Base-by-base conservation (phyloP, 1,140 invertebrate species). In the Drosophila repleta region DNA sequence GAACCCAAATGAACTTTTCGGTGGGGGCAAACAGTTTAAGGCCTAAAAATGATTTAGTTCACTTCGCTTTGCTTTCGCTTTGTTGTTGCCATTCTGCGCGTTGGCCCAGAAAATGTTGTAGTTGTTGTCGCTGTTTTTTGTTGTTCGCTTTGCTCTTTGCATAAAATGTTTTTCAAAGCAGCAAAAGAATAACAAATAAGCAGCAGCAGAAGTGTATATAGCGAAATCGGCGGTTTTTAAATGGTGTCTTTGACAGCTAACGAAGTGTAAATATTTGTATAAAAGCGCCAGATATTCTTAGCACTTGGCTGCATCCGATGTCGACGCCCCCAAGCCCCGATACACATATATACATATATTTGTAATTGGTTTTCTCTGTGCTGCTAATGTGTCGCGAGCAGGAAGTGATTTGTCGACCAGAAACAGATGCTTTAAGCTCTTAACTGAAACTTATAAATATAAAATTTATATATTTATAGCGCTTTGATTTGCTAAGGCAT, bases 251-350 rank as follows among this genome's bases (percentile, higher is more conserved):
- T 85, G 80, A 73, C 81, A 80, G 76, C 56, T 80, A 85, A 84
- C 80, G 80, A 84, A 85, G 80, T 84, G 81, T 85, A 84, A 84
- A 84, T 84, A 85, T 84, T 85, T 85, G 45, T 74, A 69, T 52
- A 76, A 58, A 56, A 77, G 58, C 68, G 62, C 66, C 63, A 46
- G 74, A 82, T 82, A 81, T 71, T 45, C 68, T 65, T 51, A 65
- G 68, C 68, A 70, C 60, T 70, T 56, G 67, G 67, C 60, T 70
- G 67, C 67, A 64, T 64, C 53, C 56, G 39, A 56, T 41, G 67
- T 49, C 60, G 51, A 63, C 41, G 49, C 41, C 29, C 58, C 39
- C 21, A 35, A 43, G 18, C 8, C 24, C 49, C 57, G 52, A 71
- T 64, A 65, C 57, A 56, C 8, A n/a, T n/a, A n/a, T n/a, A n/a